Conservation (phyloP, 1,140 invertebrate species). For the Drosophila pseudoobscura region DNA sequence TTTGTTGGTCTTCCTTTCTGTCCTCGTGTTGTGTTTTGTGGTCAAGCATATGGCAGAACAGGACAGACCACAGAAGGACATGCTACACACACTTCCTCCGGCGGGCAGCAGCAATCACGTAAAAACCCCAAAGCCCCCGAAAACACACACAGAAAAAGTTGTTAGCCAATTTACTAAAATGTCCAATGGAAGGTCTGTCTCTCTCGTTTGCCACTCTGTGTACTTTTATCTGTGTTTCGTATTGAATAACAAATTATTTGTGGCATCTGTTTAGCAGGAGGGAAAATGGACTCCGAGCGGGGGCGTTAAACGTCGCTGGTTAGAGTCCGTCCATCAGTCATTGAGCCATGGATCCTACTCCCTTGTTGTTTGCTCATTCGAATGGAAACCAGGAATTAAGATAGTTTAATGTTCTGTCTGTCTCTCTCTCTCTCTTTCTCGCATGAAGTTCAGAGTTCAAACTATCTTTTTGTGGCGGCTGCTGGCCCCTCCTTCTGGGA, state of each 20-base stretch:
- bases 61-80: conserved; percentile 36
- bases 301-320: conserved; percentile 52
- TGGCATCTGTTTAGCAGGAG: conserved; percentile 61
- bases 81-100: conserved; percentile 7
- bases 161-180: conserved; percentile 78
- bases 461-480: conserved; percentile 21
- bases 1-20: conserved; percentile 12
- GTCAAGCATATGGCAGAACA: conserved; percentile 58
- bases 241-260: conserved; percentile 80
- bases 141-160: conserved; percentile 56
- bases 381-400: conserved; percentile 41
- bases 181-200: conserved; percentile 49
- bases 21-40: conserved; percentile 37
- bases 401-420: conserved; percentile 42
- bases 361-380: conserved; percentile 18
- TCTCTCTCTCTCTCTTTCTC: conserved; percentile 8
- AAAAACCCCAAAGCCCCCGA: conserved; percentile 4
- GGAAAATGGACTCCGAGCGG: conserved; percentile 15
- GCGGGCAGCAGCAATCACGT: no score
- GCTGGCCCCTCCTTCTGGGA: conserved; percentile 1
- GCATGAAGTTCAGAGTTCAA: conserved; percentile 36
- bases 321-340: conserved; percentile 2
- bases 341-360: conserved; percentile 31
- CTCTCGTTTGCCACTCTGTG: conserved; percentile 73
- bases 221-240: conserved; percentile 71